Conservation (phyloP, 2,797 vertebrate genomes). For the Glyptemys insculpta region DNA sequence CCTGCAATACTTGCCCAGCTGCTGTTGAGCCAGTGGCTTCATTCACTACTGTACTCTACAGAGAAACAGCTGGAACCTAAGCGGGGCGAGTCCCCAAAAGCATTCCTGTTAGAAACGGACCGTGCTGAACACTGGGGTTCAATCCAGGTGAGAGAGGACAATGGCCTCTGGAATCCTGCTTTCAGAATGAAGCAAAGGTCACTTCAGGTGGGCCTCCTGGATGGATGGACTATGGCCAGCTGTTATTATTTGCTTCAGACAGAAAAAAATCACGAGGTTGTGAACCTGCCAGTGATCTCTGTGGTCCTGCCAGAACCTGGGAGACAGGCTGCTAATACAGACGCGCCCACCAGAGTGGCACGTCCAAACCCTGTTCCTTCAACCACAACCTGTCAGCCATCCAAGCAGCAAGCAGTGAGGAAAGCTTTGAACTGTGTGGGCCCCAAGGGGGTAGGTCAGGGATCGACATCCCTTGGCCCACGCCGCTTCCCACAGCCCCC, state of each 20-base stretch:
- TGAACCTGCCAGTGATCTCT: neutral
- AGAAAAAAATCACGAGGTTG: neutral
- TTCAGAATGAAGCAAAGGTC: neutral
- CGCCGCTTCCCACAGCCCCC: no score
- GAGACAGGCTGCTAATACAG: slow-evolving; percentile 11
- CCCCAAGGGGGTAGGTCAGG: neutral
- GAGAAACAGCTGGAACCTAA: slow-evolving; percentile 49
- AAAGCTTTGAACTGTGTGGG: neutral
- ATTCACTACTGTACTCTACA: neutral
- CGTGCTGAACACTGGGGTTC: neutral
- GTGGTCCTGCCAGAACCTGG: neutral
- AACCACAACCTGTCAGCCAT: neutral
- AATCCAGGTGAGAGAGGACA: no score
- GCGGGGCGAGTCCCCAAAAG: neutral
- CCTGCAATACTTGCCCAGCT: neutral
- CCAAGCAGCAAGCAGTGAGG: neutral
- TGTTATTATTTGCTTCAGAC: neutral
- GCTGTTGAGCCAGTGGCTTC: neutral
- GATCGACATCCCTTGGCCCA: no score
- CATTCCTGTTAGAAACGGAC: accelerated
- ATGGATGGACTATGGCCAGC: accelerated
- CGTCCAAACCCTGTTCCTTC: neutral
- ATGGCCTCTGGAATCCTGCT: neutral
- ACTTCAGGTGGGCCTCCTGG: neutral
- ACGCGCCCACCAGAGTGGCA: slow-evolving; percentile 29